Evolutionary conservation across 2,888 invertebrate species (phyloP).

Genomic region (Catocala fraxini): DNA sequence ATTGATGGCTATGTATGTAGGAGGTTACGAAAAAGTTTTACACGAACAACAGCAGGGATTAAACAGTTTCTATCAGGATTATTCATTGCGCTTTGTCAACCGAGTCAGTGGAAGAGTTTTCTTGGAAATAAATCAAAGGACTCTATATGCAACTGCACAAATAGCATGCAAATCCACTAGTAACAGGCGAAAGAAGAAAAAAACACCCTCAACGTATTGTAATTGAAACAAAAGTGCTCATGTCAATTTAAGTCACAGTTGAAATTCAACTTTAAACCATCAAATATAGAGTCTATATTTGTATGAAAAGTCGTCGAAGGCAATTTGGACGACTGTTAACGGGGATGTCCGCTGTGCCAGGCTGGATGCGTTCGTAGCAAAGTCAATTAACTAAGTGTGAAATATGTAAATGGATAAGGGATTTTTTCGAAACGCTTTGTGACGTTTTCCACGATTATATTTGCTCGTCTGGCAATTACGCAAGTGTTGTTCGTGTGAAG

Average conservation of each 20-base stretch:
- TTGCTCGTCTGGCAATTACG: neutral
- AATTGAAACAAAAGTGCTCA: slow-evolving; percentile 61
- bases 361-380: slow-evolving; percentile 56
- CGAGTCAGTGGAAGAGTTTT: slow-evolving; percentile 33
- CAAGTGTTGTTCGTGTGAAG: neutral
- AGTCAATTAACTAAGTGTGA: slow-evolving; percentile 74
- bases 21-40: neutral
- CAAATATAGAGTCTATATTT: slow-evolving; percentile 11
- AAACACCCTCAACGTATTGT: slow-evolving; percentile 47
- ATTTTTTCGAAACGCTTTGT: slow-evolving; percentile 32
- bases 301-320: slow-evolving; percentile 18
- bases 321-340: slow-evolving; percentile 53
- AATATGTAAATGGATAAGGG: slow-evolving; percentile 67
- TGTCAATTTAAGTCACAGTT: slow-evolving; percentile 27
- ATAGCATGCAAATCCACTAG: slow-evolving; percentile 51
- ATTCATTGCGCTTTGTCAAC: slow-evolving; percentile 28
- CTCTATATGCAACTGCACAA: slow-evolving; percentile 46
- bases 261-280: slow-evolving; percentile 15
- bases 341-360: slow-evolving; percentile 56
- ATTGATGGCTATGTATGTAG: neutral
- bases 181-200: slow-evolving; percentile 52
- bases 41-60: slow-evolving; percentile 20
- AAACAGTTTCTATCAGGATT: slow-evolving; percentile 46
- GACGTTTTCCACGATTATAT: slow-evolving; percentile 21
- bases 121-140: slow-evolving; percentile 44